Base-by-base conservation (phyloP, 2,888 invertebrate genomes). In the Reticulitermes lucifugus region DNA sequence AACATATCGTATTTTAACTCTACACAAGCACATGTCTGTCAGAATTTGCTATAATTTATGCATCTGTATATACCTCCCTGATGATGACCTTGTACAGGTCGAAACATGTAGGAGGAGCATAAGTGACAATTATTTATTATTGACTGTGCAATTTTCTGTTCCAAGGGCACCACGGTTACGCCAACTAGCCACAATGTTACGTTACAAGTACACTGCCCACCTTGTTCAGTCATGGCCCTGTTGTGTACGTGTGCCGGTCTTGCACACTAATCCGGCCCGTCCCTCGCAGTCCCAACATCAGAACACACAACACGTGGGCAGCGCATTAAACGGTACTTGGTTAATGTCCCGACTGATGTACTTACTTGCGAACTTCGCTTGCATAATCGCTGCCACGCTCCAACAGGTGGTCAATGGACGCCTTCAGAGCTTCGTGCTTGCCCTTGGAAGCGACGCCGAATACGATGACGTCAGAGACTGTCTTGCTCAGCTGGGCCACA, bases 391-490 rank as follows among this genome's bases (percentile, higher is more conserved):
- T 93, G 88, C 95, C 95, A 87, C 96, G 94, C 90, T 97, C 97
- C 88, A 97, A 92, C 83, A 97, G 92, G 89, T 96, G 95, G 89
- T 96, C 95, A 87, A 97, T 95, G 89, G 94, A 94, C 88, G 94
- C 93, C 90, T 96, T 95, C 87, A 97, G 92, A n/a, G 94, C 93
- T 89, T 97, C 97, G 90, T 97, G 96, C 91, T 97, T 97, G 89
- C 92, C 92, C 91, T 96, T 95, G 83, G 97, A 96, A 90, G 97
- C 96, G 3, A 97, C 95, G 51, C 97, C 97, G 90, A 96, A 96
- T 83, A 97, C 93, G 21, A 95, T 96, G 79, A 97, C 95, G 89
- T 96, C 94, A 46, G 95, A 94, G 82, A 97, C 94, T 0, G 96
- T 96, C 91, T 95, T 95, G 86, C 95, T 95, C 87, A 97, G 92